These are phyloP conservation scores for Cryptomyrus ogoouensis DNA, from an alignment of 2,113 vertebrate genomes.

Conservation along the genomic window DNA sequence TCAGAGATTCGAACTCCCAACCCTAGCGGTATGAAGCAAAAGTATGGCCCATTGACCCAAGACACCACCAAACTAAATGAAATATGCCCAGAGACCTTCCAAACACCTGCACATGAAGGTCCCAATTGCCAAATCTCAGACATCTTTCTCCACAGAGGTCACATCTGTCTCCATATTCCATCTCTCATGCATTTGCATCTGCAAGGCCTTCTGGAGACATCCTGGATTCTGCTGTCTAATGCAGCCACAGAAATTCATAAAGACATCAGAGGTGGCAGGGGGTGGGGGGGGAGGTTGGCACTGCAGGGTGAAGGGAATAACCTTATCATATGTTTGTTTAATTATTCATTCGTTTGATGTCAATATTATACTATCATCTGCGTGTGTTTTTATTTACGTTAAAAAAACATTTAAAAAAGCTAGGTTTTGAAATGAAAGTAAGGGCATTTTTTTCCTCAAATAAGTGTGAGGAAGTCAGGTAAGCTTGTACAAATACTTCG, in stretches of 20 bases:
- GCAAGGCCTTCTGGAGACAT: background rate
- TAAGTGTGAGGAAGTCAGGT: background rate
- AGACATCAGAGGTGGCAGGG: background rate
- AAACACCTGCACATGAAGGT: background rate
- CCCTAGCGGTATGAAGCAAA: background rate
- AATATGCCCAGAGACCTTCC: background rate
- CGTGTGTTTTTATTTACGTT: background rate
- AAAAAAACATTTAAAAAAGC: background rate
- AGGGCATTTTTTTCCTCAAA: background rate
- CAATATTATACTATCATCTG: background rate
- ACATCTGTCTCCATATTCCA: background rate
- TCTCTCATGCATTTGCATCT: constrained; percentile 11
- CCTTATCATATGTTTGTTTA: background rate
- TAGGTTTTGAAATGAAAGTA: background rate
- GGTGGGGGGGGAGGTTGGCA: too few relatives aligned
- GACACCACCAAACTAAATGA: background rate
- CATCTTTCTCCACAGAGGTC: background rate
- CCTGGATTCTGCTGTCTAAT: background rate
- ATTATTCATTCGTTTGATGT: background rate
- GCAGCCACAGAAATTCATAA: constrained; percentile 4
- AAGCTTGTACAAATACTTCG: background rate
- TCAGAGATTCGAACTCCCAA: background rate
- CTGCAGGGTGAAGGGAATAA: background rate
- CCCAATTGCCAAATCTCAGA: background rate
- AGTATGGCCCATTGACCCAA: background rate